Percentiles rank a stretch among this genome's conserved stretches.
Evolutionary conservation across 2,888 invertebrate species (phyloP).

Genomic region (Drosophila nr. fundita): DNA sequence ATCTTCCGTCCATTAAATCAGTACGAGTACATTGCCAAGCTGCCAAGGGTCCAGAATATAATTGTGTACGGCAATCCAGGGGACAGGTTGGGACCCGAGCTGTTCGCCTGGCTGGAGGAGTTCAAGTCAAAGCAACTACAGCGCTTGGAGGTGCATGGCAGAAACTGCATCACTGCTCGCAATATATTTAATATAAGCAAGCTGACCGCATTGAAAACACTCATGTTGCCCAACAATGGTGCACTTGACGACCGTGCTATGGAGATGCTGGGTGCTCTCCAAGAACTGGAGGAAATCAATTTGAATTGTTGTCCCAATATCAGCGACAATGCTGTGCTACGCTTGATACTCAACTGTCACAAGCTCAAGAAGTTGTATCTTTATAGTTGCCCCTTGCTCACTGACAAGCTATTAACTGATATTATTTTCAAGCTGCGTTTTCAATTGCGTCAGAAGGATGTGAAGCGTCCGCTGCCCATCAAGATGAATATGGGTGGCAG

Average conservation of each 20-base stretch:
- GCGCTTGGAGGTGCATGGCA: conserved; percentile 30
- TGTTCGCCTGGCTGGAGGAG: conserved; percentile 24
- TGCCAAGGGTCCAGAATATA: conserved; percentile 52
- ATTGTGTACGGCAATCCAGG: conserved; percentile 3
- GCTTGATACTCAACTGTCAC: conserved; percentile 40
- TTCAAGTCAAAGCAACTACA: conserved; percentile 36
- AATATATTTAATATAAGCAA: conserved; percentile 26
- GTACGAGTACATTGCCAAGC: conserved; percentile 44
- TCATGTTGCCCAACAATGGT: conserved; percentile 18
- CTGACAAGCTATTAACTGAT: conserved; percentile 27
- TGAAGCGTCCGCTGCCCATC: conserved; percentile 48
- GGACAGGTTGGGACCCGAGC: background rate
- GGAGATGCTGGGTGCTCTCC: conserved; percentile 10
- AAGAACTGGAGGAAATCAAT: conserved; percentile 41
- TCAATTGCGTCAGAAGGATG: conserved; percentile 19
- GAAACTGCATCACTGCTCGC: background rate
- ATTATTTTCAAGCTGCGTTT: conserved; percentile 38
- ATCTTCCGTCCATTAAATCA: background rate
- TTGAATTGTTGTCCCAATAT: conserved; percentile 5
- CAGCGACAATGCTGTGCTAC: conserved; percentile 27
- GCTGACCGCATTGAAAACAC: conserved; percentile 22
- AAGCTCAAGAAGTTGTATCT: conserved; percentile 38
- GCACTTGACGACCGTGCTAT: conserved; percentile 14
- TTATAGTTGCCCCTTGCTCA: background rate
- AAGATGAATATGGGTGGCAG: conserved; percentile 9